A percentile compares a stretch with the other conserved stretches of the same genome.
These are phyloP conservation scores for Liopterus haemorrhoidalis DNA, from an alignment of 2,888 invertebrate genomes.

Conservation along the genomic window DNA sequence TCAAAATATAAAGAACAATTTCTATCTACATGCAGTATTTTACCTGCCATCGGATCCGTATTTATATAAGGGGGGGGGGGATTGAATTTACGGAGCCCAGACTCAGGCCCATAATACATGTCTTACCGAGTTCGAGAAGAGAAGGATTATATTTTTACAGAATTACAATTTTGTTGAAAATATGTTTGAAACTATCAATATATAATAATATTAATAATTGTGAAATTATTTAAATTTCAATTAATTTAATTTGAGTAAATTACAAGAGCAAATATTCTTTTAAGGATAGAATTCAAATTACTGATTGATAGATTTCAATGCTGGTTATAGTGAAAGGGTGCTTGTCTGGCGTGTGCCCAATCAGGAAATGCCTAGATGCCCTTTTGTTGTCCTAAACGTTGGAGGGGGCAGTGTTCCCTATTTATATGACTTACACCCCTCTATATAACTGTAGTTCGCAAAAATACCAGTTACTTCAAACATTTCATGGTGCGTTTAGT, in stretches of 20 bases:
- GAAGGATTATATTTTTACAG: too few relatives aligned
- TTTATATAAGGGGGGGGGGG: too few relatives aligned
- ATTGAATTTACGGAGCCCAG: too few relatives aligned
- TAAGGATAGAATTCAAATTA: background rate
- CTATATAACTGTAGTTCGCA: constrained; percentile 7
- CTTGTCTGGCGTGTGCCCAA: constrained; percentile 10
- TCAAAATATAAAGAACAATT: too few relatives aligned
- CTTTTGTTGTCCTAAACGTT: constrained; percentile 17
- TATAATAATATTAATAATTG: background rate
- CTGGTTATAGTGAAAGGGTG: background rate
- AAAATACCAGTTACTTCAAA: constrained; percentile 12
- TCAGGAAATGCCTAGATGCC: constrained; percentile 11
- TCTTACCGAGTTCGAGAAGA: too few relatives aligned
- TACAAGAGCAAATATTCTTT: background rate
- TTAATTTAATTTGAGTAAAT: background rate
- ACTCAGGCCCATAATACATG: too few relatives aligned
- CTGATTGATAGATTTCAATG: background rate
- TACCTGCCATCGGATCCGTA: too few relatives aligned
- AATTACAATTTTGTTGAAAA: background rate
- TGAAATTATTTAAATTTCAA: background rate
- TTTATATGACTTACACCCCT: constrained; percentile 12
- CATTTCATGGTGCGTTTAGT: constrained; percentile 16
- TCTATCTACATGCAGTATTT: too few relatives aligned
- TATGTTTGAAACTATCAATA: background rate
- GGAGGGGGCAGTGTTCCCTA: constrained; percentile 15